phyloP scores from a whole-genome alignment of 2,113 vertebrate species.

The Tragelaphus scriptus region DNA sequence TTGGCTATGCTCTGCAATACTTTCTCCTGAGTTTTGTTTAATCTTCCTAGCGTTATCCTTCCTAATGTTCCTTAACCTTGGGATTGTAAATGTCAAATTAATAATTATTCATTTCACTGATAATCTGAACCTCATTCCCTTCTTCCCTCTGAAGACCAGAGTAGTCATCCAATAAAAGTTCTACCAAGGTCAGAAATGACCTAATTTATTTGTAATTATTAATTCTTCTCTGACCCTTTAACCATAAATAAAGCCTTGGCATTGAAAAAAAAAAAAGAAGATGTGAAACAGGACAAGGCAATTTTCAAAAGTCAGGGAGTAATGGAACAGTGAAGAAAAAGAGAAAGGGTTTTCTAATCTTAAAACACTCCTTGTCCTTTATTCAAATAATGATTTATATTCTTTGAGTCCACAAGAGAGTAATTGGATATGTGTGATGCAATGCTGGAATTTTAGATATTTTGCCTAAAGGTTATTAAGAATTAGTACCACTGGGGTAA shows the following conservation, averaged over 20 bases:
- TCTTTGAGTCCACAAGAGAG: slow-evolving; percentile 19
- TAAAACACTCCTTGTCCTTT: slow-evolving; percentile 40
- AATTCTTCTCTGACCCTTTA: background rate
- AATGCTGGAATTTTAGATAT: slow-evolving; percentile 62
- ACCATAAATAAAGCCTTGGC: background rate
- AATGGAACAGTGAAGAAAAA: background rate
- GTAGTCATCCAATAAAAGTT: background rate
- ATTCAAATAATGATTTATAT: slow-evolving; percentile 54
- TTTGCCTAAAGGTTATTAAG: slow-evolving; percentile 57
- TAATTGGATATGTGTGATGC: slow-evolving; percentile 40
- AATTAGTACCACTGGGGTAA: slow-evolving; percentile 16
- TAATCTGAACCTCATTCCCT: background rate
- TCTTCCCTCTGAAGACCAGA: background rate
- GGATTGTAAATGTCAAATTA: background rate
- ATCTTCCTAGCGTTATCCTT: background rate
- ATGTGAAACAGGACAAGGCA: background rate
- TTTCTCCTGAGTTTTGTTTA: background rate
- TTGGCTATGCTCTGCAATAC: background rate
- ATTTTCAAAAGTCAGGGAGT: background rate
- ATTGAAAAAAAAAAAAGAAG: background rate
- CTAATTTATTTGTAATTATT: slow-evolving; percentile 14
- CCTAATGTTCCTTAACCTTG: background rate
- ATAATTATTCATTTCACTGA: background rate
- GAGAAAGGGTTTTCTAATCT: slow-evolving; percentile 18
- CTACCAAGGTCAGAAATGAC: background rate